Evolutionary conservation across 2,113 vertebrate genomes (phyloP).

Genomic region (Tyrannus savana): DNA sequence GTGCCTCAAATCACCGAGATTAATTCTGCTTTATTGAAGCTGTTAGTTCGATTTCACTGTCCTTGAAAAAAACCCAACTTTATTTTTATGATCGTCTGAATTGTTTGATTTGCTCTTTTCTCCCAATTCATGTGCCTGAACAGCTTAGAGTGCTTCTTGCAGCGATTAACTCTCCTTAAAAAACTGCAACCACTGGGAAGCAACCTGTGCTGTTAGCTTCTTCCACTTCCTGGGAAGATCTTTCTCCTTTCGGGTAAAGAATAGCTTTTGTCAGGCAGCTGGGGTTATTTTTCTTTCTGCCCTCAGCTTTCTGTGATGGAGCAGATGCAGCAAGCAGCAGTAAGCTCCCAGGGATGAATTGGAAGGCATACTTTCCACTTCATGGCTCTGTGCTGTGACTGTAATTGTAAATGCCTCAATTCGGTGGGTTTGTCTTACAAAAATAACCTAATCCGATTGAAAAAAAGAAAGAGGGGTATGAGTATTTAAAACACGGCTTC

Average conservation of each 20-base stretch:
- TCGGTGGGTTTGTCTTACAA: neutral
- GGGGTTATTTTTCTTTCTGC: neutral
- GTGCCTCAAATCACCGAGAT: neutral
- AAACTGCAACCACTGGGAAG: neutral
- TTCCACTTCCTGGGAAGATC: neutral
- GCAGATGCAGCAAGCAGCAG: neutral
- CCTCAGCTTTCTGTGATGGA: neutral
- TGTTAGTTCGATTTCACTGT: neutral
- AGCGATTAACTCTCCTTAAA: neutral
- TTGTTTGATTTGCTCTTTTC: neutral
- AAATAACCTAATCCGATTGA: neutral
- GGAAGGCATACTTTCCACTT: rapidly evolving
- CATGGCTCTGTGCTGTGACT: neutral
- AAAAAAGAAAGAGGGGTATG: neutral
- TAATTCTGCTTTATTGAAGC: neutral
- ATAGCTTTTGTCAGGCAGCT: neutral
- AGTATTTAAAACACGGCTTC: neutral
- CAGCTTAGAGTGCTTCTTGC: neutral
- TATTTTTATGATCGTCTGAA: neutral
- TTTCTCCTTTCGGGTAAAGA: neutral
- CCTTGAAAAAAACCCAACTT: neutral
- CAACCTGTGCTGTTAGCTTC: neutral
- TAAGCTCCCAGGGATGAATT: neutral
- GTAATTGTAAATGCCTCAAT: neutral
- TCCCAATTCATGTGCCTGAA: neutral